Evolutionary conservation across 2,113 vertebrate genomes (phyloP).

Genomic region (Urocynchramus pylzowi): DNA sequence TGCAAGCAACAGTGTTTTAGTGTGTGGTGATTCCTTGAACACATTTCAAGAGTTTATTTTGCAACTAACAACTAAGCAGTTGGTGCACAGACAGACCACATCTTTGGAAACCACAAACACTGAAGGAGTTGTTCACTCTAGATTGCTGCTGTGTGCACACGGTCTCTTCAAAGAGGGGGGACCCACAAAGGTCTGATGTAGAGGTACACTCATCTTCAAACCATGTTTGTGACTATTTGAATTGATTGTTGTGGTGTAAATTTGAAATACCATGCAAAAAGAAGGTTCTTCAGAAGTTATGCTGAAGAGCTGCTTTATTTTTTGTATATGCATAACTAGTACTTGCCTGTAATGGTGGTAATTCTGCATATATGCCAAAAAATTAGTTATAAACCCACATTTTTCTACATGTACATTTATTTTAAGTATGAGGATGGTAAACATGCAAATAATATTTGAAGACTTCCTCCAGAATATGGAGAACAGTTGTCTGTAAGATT

Average conservation of each 20-base stretch:
- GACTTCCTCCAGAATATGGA: not conserved
- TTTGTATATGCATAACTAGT: not conserved
- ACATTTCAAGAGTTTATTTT: not conserved
- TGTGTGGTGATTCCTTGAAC: not conserved
- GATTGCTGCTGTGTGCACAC: not conserved
- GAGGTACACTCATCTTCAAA: not conserved
- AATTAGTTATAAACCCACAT: not conserved
- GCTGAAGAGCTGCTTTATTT: not conserved
- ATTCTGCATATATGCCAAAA: not conserved
- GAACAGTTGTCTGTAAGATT: not conserved
- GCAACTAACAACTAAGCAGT: not conserved
- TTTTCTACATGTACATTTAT: not conserved
- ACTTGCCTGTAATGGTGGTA: not conserved
- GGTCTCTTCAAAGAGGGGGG: not conserved
- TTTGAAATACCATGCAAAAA: not conserved
- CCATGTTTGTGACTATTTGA: not conserved
- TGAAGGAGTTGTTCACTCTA: not conserved
- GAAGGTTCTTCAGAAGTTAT: not conserved
- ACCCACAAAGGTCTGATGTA: not conserved
- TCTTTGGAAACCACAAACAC: not conserved
- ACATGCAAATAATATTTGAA: not conserved
- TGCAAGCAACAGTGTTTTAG: not conserved
- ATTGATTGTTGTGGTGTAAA: not conserved
- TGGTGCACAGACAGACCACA: not conserved
- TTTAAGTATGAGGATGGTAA: not conserved